These are phyloP conservation scores for Sebastes matsubarae DNA, from an alignment of 2,797 vertebrate genomes.

Conservation along the genomic window DNA sequence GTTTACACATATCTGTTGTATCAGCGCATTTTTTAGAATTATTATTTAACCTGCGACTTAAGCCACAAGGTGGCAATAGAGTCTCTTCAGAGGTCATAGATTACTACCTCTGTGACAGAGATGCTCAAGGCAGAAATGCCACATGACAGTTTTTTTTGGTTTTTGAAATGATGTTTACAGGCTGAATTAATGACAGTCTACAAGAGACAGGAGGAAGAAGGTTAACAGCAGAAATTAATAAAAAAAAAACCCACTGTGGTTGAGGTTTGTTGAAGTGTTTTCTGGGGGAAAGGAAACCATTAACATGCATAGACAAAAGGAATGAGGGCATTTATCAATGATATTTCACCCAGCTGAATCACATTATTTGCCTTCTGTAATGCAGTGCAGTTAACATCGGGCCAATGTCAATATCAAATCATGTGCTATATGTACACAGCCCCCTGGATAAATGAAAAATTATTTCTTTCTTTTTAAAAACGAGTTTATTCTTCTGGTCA, in stretches of 20 bases:
- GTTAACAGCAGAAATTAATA: neutral
- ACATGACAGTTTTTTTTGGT: neutral
- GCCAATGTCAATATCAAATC: constrained; percentile 12
- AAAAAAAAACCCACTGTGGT: neutral
- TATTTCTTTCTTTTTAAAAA: constrained; percentile 19
- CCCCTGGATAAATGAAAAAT: constrained; percentile 17
- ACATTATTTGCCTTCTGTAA: neutral
- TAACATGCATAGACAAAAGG: neutral
- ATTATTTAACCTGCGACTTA: neutral
- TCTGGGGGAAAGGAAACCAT: neutral
- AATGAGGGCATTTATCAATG: neutral
- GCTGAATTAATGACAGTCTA: neutral
- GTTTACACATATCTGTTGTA: neutral
- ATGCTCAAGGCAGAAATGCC: neutral
- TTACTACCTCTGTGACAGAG: constrained; percentile 11
- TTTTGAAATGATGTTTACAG: neutral
- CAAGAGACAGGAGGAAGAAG: neutral
- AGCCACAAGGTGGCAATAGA: constrained; percentile 76
- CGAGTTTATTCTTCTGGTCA: constrained; percentile 71
- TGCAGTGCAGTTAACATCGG: neutral
- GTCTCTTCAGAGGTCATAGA: constrained; percentile 46
- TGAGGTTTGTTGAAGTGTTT: neutral
- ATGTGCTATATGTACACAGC: neutral
- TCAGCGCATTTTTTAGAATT: neutral
- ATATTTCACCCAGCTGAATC: neutral